These are phyloP conservation scores for Amphilophus citrinellus DNA, from an alignment of 2,113 vertebrate species.

Conservation along the genomic window DNA sequence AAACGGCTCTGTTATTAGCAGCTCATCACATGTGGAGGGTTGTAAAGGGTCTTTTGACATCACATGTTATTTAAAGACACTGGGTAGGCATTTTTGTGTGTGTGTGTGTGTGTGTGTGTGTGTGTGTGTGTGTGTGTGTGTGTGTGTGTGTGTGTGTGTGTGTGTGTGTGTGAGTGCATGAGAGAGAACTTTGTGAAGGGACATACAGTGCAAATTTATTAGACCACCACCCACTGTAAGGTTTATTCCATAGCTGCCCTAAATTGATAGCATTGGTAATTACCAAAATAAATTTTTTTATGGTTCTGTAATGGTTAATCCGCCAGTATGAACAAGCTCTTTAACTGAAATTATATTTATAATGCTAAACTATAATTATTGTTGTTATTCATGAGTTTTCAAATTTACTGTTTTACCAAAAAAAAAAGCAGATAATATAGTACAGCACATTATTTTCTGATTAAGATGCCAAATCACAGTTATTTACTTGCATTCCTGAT, in stretches of 20 bases:
- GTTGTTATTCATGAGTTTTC: not conserved
- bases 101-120: too few species aligned
- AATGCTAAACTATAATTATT: not conserved
- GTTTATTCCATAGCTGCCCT: not conserved
- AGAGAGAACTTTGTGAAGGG: not conserved
- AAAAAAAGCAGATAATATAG: not conserved
- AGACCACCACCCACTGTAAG: not conserved
- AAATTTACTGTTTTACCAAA: not conserved
- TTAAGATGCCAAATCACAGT: too few species aligned
- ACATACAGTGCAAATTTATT: not conserved
- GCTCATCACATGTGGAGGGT: not conserved
- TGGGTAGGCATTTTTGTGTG: not conserved
- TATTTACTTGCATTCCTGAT: too few species aligned
- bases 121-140: too few species aligned
- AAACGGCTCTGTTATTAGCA: not conserved
- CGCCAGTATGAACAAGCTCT: not conserved
- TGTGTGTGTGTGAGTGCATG: too few species aligned
- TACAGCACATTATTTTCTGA: not conserved
- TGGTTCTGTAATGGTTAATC: not conserved
- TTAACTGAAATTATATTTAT: not conserved
- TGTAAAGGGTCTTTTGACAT: not conserved
- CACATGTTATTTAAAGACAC: not conserved
- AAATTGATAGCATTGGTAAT: not conserved
- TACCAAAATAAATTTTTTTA: not conserved
- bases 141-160: too few species aligned